phyloP scores from a whole-genome alignment of 2,797 vertebrate species.

The Pagetopsis macropterus region DNA sequence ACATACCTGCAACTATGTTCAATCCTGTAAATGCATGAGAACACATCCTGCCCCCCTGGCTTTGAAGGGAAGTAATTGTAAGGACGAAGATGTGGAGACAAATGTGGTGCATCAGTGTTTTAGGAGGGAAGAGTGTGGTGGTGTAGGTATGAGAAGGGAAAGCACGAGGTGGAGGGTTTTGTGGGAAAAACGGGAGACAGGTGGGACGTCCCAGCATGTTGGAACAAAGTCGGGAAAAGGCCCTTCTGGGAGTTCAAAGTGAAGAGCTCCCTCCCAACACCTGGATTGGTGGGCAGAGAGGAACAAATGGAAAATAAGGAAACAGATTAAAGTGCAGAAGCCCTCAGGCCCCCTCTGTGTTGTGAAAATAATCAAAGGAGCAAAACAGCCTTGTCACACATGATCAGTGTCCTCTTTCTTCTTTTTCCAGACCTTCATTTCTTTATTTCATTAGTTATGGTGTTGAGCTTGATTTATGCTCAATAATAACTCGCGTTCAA shows the following conservation, averaged over 20 bases:
- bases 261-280: conserved; percentile 66
- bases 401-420: conserved; percentile 14
- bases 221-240: conserved; percentile 62
- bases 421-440: conserved; percentile 3
- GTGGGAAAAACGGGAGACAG: conserved; percentile 42
- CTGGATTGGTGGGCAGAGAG: conserved; percentile 63
- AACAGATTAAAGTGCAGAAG: conserved; percentile 45
- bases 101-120: conserved; percentile 30
- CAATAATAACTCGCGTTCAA: background rate
- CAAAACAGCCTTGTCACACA: conserved; percentile 5
- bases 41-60: conserved; percentile 54
- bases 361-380: conserved; percentile 14
- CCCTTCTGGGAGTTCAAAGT: conserved; percentile 79
- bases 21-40: conserved; percentile 31
- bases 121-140: conserved; percentile 9
- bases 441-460: conserved; percentile 17
- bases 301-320: conserved; percentile 35
- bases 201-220: conserved; percentile 70
- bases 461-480: conserved; percentile 23
- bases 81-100: conserved; percentile 43
- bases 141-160: conserved; percentile 2
- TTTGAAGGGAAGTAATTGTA: conserved; percentile 55
- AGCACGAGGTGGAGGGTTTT: conserved; percentile 5
- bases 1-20: conserved; percentile 22
- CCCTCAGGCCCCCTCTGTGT: conserved; percentile 23